phyloP scores from a whole-genome alignment of 2,797 vertebrate genomes.

The Discoglossus pictus region DNA sequence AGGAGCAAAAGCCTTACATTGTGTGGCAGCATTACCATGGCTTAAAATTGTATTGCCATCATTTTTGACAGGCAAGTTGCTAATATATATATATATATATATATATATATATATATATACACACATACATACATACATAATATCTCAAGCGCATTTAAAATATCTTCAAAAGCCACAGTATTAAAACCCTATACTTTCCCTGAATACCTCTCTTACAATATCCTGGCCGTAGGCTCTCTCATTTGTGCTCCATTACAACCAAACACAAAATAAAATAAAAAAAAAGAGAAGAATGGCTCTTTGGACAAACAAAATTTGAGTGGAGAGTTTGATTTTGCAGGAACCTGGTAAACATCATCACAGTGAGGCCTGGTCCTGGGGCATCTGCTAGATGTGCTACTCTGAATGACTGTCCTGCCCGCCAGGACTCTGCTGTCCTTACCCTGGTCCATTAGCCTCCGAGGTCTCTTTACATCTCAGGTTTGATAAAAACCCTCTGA shows the following conservation, averaged over 20 bases:
- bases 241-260: neutral
- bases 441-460: slow-evolving; percentile 8
- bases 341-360: no score
- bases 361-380: neutral
- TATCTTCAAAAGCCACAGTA: neutral
- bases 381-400: neutral
- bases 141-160: no score
- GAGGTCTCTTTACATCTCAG: neutral
- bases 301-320: slow-evolving; percentile 1
- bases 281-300: neutral
- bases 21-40: no score
- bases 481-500: slow-evolving; percentile 7
- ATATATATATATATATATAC: no score
- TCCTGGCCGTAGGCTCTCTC: neutral
- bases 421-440: neutral
- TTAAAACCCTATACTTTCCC: neutral
- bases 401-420: slow-evolving; percentile 12
- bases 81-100: no score
- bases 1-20: no score
- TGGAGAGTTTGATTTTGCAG: no score
- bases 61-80: no score
- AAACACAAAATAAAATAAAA: neutral
- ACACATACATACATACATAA: no score
- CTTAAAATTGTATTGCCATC: no score
- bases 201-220: neutral